These are phyloP conservation scores for Caenorhabditis sp. DNA, from an alignment of 2,888 invertebrate genomes.

Conservation along the genomic window DNA sequence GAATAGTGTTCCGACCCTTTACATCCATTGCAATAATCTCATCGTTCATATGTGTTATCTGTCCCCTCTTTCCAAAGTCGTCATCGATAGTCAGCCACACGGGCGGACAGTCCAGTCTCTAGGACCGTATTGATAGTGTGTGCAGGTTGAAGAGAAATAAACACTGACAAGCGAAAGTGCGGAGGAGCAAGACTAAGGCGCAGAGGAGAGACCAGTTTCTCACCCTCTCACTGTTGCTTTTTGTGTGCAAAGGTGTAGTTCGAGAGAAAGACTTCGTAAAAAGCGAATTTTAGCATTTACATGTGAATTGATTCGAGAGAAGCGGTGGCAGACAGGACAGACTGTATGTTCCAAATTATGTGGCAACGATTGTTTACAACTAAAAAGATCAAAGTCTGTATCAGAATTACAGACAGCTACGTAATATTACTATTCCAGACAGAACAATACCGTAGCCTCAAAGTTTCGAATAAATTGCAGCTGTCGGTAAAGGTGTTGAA, in stretches of 20 bases:
- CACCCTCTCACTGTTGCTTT: constrained; percentile 22
- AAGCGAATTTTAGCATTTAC: constrained; percentile 27
- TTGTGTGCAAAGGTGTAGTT: constrained; percentile 24
- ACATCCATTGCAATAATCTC: neutral
- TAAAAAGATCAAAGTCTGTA: too few species aligned
- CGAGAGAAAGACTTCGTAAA: constrained; percentile 16
- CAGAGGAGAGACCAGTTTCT: constrained; percentile 51
- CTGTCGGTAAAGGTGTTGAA: constrained; percentile 36
- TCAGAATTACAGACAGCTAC: too few species aligned
- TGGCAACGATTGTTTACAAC: neutral
- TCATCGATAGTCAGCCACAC: constrained; percentile 42
- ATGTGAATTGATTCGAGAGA: constrained; percentile 14
- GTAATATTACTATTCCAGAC: too few species aligned
- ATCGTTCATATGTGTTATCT: neutral
- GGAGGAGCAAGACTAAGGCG: constrained; percentile 16
- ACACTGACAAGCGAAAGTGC: constrained; percentile 27
- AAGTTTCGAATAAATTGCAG: neutral
- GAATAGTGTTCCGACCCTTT: neutral
- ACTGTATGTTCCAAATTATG: neutral
- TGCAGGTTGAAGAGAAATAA: constrained; percentile 31
- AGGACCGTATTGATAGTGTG: neutral
- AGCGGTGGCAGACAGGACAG: neutral
- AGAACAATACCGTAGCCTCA: too few species aligned
- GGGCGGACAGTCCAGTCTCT: constrained; percentile 41
- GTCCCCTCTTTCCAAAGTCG: constrained; percentile 25